Evolutionary conservation across 1,140 invertebrate genomes (phyloP).

Genomic region (Trachymyrmex cornetzi): DNA sequence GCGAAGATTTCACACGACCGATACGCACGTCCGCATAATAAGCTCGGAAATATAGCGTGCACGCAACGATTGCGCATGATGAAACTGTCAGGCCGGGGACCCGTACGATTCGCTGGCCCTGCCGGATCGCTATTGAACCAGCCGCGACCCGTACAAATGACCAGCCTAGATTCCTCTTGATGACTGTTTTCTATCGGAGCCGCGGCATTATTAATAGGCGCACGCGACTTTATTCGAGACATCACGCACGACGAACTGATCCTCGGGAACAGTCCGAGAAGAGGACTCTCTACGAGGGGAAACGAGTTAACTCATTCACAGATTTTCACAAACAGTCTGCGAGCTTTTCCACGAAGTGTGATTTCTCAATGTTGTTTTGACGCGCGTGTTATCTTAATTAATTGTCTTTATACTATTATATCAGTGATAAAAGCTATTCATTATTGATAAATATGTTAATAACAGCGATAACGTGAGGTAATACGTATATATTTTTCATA

Average conservation of each 20-base stretch:
- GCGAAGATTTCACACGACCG: constrained; percentile 30
- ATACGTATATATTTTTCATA: constrained; percentile 1
- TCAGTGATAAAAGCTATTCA: background rate
- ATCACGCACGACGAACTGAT: constrained; percentile 64
- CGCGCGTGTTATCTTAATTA: constrained; percentile 6
- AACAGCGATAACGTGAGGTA: background rate
- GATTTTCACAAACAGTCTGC: constrained; percentile 54
- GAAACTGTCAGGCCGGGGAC: constrained; percentile 13
- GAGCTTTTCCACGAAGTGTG: constrained; percentile 51
- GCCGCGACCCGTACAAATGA: constrained; percentile 43
- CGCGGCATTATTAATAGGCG: constrained; percentile 52
- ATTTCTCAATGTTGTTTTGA: constrained; percentile 12
- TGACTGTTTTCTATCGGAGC: constrained; percentile 39
- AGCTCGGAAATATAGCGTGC: constrained; percentile 46
- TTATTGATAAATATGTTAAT: constrained; percentile 28
- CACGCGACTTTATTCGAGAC: constrained; percentile 74
- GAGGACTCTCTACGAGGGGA: constrained; percentile 31
- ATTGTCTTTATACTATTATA: background rate
- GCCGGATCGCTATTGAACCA: constrained; percentile 37
- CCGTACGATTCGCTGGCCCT: constrained; percentile 9
- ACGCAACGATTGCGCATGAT: constrained; percentile 29
- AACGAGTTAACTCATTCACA: constrained; percentile 56
- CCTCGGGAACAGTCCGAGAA: constrained; percentile 5
- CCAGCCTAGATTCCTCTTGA: constrained; percentile 66
- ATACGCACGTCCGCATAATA: constrained; percentile 23